Evolutionary conservation across 2,797 vertebrate genomes (phyloP).

Genomic region (Hemitrygon akajei): DNA sequence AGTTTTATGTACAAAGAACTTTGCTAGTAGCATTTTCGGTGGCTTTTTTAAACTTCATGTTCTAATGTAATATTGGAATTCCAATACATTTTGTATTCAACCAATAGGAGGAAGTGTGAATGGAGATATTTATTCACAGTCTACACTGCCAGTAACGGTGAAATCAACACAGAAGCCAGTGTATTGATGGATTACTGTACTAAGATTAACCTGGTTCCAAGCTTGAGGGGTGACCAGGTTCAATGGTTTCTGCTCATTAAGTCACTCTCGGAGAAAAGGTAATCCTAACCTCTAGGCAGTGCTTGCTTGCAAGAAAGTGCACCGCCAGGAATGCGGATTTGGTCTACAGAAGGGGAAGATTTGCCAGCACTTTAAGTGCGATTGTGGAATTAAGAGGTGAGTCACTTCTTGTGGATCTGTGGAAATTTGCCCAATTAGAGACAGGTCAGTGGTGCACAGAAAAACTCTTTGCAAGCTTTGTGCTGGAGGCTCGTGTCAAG

Average conservation of each 20-base stretch:
- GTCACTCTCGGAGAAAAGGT: neutral
- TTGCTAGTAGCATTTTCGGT: conserved; percentile 63
- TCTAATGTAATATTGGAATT: conserved; percentile 71
- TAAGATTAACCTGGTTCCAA: neutral
- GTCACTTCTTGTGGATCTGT: neutral
- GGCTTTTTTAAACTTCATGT: conserved; percentile 66
- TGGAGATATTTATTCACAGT: conserved; percentile 10
- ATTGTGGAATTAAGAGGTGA: too few relatives aligned
- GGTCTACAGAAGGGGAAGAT: neutral
- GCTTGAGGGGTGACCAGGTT: neutral
- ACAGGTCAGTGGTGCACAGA: too few relatives aligned
- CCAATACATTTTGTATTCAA: conserved; percentile 65
- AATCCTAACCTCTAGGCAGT: neutral
- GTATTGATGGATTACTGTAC: neutral
- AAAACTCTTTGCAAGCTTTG: too few relatives aligned
- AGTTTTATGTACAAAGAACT: conserved; percentile 58
- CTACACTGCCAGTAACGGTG: neutral
- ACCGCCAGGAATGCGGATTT: neutral
- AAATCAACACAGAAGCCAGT: neutral
- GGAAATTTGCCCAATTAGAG: too few relatives aligned
- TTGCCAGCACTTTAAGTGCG: too few relatives aligned
- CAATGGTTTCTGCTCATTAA: neutral
- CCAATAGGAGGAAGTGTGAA: conserved; percentile 24
- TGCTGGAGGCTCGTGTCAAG: neutral
- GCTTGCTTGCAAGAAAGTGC: neutral